phyloP scores from a whole-genome alignment of 1,140 invertebrate species.

The Drosophila paulistorum region DNA sequence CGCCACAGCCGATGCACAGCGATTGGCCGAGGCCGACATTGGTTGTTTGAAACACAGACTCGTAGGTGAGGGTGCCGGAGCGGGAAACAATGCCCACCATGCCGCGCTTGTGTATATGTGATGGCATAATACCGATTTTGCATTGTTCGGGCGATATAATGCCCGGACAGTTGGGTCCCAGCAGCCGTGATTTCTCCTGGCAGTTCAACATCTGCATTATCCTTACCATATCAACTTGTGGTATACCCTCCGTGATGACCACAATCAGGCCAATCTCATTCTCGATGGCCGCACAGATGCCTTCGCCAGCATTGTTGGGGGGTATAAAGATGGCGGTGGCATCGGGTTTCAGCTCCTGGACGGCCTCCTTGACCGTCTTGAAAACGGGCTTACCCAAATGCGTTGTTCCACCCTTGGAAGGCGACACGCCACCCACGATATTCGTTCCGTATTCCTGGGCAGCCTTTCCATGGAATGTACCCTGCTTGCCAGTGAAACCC shows the following conservation, averaged over 20 bases:
- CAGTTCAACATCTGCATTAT: constrained; percentile 94
- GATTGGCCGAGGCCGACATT: constrained; percentile 97
- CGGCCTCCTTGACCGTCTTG: constrained; percentile 91
- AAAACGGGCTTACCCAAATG: constrained; percentile 98
- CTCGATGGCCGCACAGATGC: constrained; percentile 97
- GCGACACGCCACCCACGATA: constrained; percentile 98
- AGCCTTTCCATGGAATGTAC: constrained; percentile 95
- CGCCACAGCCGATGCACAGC: constrained; percentile 98
- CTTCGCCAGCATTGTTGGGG: constrained; percentile 94
- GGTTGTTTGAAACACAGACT: constrained; percentile 98
- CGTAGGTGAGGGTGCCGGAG: constrained; percentile 99
- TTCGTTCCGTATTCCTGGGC: constrained; percentile 99
- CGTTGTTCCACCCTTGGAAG: constrained; percentile 96
- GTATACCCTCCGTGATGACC: constrained; percentile 99
- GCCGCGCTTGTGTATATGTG: constrained; percentile 96
- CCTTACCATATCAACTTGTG: constrained; percentile 98
- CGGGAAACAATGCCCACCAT: constrained; percentile 97
- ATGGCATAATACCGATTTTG: constrained; percentile 99
- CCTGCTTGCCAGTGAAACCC: constrained; percentile 98
- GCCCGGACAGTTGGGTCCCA: constrained; percentile 99
- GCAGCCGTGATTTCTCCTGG: constrained; percentile 95
- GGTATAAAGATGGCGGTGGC: constrained; percentile 99
- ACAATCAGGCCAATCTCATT: constrained; percentile 98
- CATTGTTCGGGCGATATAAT: constrained; percentile 98
- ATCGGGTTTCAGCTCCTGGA: constrained; percentile 91